Base-by-base conservation (phyloP, 2,888 invertebrate species). In the Anoncus sp. region DNA sequence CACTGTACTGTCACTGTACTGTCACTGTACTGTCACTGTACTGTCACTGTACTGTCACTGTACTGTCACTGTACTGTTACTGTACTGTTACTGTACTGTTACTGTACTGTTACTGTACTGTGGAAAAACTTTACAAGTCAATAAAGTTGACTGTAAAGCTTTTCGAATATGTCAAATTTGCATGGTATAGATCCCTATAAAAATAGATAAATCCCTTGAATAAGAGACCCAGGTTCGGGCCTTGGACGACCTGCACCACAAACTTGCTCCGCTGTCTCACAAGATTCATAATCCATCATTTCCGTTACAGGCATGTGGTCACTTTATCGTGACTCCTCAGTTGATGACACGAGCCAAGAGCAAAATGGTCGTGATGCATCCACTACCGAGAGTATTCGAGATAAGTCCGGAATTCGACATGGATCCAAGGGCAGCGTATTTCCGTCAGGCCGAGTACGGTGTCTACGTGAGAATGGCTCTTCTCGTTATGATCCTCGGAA, bases 381-480 rank as follows among this genome's bases (percentile, higher is more conserved):
- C 99, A 0, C 92, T 99, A 79, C 99, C 99, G 0, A 94, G 99
- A 51, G 95, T 98, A 0, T 96, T 96, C 88, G 99, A 99, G 92
- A 99, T 99, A 84, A 98, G 98, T 83, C 93, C 96, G 0, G 97
- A 98, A 84, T 97, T 99, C 85, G 99, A 99, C 92, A 95, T 95
- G 0, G 99, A 99, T 92, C 98, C 98, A 0, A 93, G 99, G 62
- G 99, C 99, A 0, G 99, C 99, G 0, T 99, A 99, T 92, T 99
- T 99, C 94, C 94, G 99, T 20, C 99, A 99, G 92, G 98, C 98
- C 0, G 98, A 99, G 91, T 97, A 97, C 89, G 99, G 99, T 80
- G 97, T 99, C 96, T 99, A 97, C 89, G 97, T 99, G 18, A 94
- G 99, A 65, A 99, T 99, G 99, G 99, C 99, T 0, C 92, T 99